Percentiles rank a stretch among this genome's conserved stretches.
Evolutionary conservation across 2,888 invertebrate genomes (phyloP).

Genomic region (Patella depressa): DNA sequence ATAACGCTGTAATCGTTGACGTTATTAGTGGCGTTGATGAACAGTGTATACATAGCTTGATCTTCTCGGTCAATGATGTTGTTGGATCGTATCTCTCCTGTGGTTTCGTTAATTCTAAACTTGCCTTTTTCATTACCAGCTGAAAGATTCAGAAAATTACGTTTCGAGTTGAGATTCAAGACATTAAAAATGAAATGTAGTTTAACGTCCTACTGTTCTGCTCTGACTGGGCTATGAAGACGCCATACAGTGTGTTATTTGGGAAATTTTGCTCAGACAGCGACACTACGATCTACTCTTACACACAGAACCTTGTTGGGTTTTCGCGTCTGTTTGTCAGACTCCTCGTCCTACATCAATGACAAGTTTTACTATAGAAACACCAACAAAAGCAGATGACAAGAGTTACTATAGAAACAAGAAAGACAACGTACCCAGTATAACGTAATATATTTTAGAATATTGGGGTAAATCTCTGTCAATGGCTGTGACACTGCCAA

Average conservation of each 20-base stretch:
- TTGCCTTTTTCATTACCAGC: conserved; percentile 80
- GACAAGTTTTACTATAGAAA: no score
- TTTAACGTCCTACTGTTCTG: no score
- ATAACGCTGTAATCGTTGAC: conserved; percentile 64
- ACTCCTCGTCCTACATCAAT: no score
- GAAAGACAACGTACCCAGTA: conserved; percentile 49
- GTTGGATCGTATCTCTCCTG: conserved; percentile 85
- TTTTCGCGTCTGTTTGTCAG: no score
- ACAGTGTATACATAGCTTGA: conserved; percentile 81
- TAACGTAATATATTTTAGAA: conserved; percentile 43
- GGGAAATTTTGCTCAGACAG: no score
- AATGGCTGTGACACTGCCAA: conserved; percentile 41
- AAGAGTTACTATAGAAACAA: neutral
- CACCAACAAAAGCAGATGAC: neutral
- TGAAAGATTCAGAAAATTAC: conserved; percentile 62
- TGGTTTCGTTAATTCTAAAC: conserved; percentile 85
- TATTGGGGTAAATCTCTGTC: conserved; percentile 43
- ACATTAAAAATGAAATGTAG: no score
- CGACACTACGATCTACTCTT: no score
- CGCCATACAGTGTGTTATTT: no score
- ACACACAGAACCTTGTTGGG: no score
- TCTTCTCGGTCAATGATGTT: conserved; percentile 86
- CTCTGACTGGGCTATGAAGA: no score
- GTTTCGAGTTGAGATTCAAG: no score
- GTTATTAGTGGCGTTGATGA: conserved; percentile 87